Base-by-base conservation (phyloP, 2,113 vertebrate genomes). In the Coryphaenoides rupestris region DNA sequence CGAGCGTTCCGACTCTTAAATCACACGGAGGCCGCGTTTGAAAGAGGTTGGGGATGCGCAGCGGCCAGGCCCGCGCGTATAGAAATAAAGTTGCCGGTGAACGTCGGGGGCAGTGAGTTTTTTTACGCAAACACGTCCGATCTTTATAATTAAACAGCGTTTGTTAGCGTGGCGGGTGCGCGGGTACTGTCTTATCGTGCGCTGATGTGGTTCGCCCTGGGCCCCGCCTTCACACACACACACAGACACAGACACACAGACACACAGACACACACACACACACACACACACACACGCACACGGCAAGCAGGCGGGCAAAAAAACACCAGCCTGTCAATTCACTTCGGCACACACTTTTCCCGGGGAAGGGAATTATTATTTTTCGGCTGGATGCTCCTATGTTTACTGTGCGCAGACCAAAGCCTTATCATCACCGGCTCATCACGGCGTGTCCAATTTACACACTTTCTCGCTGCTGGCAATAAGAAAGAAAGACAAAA, bases 141-240 rank as follows among this genome's bases (percentile, higher is more conserved):
- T 88, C 73, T 81, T 76, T 79, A 86, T 86, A 87, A 87, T 88
- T 89, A 86, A 86, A 85, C 72, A 84, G 74, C 66, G 80, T 87
- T 86, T 86, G 84, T n/a, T n/a, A n/a, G n/a, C 69, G 68, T 52
- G 74, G 72, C 65, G 79, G 75, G 74, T n/a, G 76, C 79, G 68
- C 65, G 72, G 69, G n/a, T 87, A 84, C 81, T 68, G 76, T 84
- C 84, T 88, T 70, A 76, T 80, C 79, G 80, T 79, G 65, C 45
- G 66, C 74, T 78, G 84, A 86, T 73, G 75, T 68, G 78, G 79
- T 63, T 70, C 75, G 85, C 84, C 86, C 58, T 22, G 73, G 82
- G 82, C 78, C 67, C 78, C 74, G 73, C 76, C 77, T 72, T 75
- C 66, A 49, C 47, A 14, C 33, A 40, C 21, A 26, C 19, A 56